Conservation (phyloP, 2,113 vertebrate genomes). For the Ondatra zibethicus region DNA sequence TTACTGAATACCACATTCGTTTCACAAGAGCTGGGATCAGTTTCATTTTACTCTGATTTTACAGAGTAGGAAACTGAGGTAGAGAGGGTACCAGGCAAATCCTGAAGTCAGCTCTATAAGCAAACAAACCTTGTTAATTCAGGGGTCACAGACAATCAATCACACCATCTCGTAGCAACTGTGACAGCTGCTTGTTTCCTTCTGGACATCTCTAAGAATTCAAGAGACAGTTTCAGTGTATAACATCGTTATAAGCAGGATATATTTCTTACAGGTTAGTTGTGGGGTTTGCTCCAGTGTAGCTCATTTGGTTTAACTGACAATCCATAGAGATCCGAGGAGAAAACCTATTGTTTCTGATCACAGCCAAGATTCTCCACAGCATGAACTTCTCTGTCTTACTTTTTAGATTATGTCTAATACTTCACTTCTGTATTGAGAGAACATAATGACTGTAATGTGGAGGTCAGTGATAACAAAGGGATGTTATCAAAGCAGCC, state of each 20-base stretch:
- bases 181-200: not conserved
- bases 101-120: not conserved
- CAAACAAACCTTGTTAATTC: not conserved
- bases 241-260: not conserved
- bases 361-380: conserved; percentile 39
- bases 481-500: not conserved
- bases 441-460: not conserved
- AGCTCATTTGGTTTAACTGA: conserved; percentile 21
- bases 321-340: not conserved
- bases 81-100: not conserved
- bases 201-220: conserved; percentile 1
- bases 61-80: conserved; percentile 21
- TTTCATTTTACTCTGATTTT: not conserved
- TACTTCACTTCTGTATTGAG: not conserved
- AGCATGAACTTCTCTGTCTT: not conserved
- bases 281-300: not conserved
- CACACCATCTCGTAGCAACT: not conserved
- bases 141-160: not conserved
- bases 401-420: conserved; percentile 1
- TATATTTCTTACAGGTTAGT: not conserved
- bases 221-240: not conserved
- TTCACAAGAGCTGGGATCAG: not conserved
- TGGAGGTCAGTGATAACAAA: not conserved
- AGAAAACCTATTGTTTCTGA: not conserved
- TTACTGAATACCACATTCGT: not conserved